phyloP scores from a whole-genome alignment of 2,888 invertebrate species.

The Gonocerus acuteangulatus region DNA sequence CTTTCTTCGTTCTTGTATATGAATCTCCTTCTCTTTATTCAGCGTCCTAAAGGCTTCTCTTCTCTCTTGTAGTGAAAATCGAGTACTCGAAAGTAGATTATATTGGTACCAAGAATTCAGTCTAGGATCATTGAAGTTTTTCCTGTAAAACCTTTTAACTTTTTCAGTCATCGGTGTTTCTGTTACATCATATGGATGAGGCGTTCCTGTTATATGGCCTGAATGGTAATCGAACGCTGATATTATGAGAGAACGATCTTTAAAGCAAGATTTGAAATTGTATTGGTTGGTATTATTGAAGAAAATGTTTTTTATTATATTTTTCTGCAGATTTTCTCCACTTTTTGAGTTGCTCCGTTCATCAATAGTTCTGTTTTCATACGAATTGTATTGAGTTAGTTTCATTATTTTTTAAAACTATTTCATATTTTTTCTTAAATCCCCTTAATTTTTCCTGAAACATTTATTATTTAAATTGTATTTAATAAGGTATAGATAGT shows the following conservation, averaged over 20 bases:
- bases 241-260: slow-evolving; percentile 6
- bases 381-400: too few relatives aligned
- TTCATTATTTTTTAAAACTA: too few relatives aligned
- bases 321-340: not conserved
- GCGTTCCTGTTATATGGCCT: not conserved
- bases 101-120: slow-evolving; percentile 24
- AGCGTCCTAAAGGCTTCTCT: too few relatives aligned
- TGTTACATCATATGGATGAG: slow-evolving; percentile 10
- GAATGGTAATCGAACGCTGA: slow-evolving; percentile 12
- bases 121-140: slow-evolving; percentile 15
- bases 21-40: too few relatives aligned
- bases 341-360: not conserved
- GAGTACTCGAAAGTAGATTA: slow-evolving; percentile 8
- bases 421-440: too few relatives aligned
- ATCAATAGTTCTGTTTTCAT: too few relatives aligned
- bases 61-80: slow-evolving; percentile 13
- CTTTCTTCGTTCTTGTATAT: too few relatives aligned
- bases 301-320: slow-evolving; percentile 14
- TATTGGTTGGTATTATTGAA: slow-evolving; percentile 13
- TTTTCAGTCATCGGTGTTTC: slow-evolving; percentile 12
- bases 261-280: slow-evolving; percentile 20
- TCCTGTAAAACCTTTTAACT: slow-evolving; percentile 24
- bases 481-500: too few relatives aligned
- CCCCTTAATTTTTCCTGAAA: too few relatives aligned
- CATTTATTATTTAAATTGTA: too few relatives aligned